Conservation (phyloP, 2,888 invertebrate genomes). For the Spicauda simplicius region DNA sequence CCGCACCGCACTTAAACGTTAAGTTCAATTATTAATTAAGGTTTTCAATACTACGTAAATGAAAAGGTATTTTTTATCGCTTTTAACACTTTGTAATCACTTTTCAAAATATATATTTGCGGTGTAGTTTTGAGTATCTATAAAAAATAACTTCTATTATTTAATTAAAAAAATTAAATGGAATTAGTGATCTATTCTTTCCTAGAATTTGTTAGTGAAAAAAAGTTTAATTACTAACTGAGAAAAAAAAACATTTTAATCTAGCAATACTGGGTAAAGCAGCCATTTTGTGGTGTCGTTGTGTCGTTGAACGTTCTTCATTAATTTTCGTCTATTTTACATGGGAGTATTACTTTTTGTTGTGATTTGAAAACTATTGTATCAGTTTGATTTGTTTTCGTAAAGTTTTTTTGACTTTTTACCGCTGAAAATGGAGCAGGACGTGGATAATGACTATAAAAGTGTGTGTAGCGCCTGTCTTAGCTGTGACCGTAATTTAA, state of each 20-base stretch:
- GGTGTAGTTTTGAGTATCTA: too few relatives aligned
- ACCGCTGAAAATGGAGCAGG: conserved; percentile 69
- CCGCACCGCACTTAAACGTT: too few relatives aligned
- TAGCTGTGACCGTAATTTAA: conserved; percentile 70
- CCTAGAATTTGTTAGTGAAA: too few relatives aligned
- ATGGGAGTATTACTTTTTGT: conserved; percentile 84
- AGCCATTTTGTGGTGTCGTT: conserved; percentile 84
- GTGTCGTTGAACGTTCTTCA: conserved; percentile 65
- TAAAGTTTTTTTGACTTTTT: conserved; percentile 33
- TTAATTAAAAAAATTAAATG: too few relatives aligned
- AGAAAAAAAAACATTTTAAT: not conserved
- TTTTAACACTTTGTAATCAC: too few relatives aligned
- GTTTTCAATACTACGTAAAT: too few relatives aligned
- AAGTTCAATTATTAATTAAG: too few relatives aligned
- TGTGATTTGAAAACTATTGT: conserved; percentile 68
- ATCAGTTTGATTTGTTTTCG: conserved; percentile 23
- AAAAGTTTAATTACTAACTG: too few relatives aligned
- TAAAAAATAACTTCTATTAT: too few relatives aligned
- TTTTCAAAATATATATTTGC: too few relatives aligned
- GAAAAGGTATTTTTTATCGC: too few relatives aligned
- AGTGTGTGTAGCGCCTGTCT: conserved; percentile 70
- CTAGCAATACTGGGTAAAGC: conserved; percentile 71
- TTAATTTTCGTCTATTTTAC: conserved; percentile 80
- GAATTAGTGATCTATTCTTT: too few relatives aligned
- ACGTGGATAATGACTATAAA: conserved; percentile 65